Percentiles rank a stretch among this genome's conserved stretches.
Evolutionary conservation across 2,888 invertebrate species (phyloP).

Genomic region (Torymus texanus): DNA sequence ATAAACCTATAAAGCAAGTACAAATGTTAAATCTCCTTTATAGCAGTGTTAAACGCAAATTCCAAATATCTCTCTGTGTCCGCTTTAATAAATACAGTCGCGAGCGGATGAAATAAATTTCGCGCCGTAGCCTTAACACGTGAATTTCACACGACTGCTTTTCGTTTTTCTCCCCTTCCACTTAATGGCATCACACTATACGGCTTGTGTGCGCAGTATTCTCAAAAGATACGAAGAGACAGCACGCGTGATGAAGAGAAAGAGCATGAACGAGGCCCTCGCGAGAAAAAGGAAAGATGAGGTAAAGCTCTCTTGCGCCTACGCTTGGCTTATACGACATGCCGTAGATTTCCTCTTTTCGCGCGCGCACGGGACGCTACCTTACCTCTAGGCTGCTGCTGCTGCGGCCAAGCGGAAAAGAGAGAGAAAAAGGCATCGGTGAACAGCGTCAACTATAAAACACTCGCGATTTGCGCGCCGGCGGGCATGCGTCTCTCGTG

Average conservation of each 20-base stretch:
- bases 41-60: too few relatives aligned
- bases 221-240: conserved; percentile 15
- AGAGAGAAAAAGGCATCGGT: not conserved
- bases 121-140: not conserved
- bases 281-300: too few relatives aligned
- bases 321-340: too few relatives aligned
- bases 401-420: not conserved
- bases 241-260: not conserved
- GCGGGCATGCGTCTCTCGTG: not conserved
- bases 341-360: too few relatives aligned
- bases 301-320: too few relatives aligned
- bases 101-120: not conserved
- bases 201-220: not conserved
- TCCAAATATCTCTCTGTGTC: too few relatives aligned
- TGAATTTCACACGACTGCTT: not conserved
- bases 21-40: too few relatives aligned
- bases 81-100: not conserved
- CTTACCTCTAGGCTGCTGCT: not conserved
- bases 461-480: conserved; percentile 32
- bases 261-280: too few relatives aligned
- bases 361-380: too few relatives aligned
- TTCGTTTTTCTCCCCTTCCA: not conserved
- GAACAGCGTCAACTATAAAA: conserved; percentile 41
- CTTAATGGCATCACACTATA: too few relatives aligned
- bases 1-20: too few relatives aligned